Evolutionary conservation across 2,888 invertebrate genomes (phyloP).

Genomic region (Epinotia bilunana): DNA sequence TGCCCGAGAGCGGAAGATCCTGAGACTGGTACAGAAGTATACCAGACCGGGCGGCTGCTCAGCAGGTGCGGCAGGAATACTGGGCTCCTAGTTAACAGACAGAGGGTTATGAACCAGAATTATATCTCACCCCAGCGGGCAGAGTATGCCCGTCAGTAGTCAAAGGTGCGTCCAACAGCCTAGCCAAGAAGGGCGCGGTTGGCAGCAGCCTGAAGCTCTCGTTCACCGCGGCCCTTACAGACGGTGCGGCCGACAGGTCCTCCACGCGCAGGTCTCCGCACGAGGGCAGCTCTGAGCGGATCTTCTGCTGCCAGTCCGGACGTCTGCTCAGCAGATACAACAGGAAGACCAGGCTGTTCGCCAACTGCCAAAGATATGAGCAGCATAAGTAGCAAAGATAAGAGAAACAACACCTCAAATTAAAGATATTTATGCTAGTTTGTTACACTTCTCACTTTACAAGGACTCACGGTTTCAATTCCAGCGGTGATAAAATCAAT

Average conservation of each 20-base stretch:
- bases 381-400: too few relatives aligned
- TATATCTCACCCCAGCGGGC: conserved; percentile 87
- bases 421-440: too few relatives aligned
- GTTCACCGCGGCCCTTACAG: conserved; percentile 90
- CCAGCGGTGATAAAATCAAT: conserved; percentile 95
- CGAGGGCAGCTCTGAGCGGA: conserved; percentile 87
- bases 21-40: too few relatives aligned
- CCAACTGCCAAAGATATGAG: conserved; percentile 82
- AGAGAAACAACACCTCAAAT: too few relatives aligned
- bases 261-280: conserved; percentile 84
- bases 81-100: neutral
- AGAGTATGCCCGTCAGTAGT: conserved; percentile 88
- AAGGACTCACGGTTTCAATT: conserved; percentile 89
- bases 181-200: conserved; percentile 91
- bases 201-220: conserved; percentile 91
- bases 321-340: conserved; percentile 89
- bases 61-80: too few relatives aligned
- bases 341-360: conserved; percentile 92
- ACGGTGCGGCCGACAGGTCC: conserved; percentile 87
- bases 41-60: too few relatives aligned
- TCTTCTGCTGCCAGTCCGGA: conserved; percentile 86
- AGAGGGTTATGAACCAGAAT: neutral
- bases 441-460: neutral
- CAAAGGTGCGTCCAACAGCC: conserved; percentile 89
- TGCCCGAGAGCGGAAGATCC: too few relatives aligned